Evolutionary conservation across 2,888 invertebrate species (phyloP).

Genomic region (Margaritifera margaritifera): DNA sequence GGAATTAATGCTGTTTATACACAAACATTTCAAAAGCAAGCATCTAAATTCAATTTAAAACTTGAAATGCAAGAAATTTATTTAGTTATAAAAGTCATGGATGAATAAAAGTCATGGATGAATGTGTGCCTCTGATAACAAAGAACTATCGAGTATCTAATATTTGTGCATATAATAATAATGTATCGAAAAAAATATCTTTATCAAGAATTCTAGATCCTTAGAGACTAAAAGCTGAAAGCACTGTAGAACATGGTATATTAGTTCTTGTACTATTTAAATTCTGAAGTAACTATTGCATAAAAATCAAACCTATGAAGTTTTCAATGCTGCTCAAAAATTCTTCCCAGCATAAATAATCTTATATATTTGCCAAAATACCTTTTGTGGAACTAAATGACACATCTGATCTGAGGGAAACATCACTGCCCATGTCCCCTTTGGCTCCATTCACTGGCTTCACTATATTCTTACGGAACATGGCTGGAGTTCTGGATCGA

Average conservation of each 20-base stretch:
- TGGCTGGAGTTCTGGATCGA: background rate
- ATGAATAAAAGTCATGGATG: too few species aligned
- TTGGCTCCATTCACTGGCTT: slow-evolving; percentile 19
- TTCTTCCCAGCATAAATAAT: background rate
- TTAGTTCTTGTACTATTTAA: background rate
- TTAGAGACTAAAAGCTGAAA: background rate
- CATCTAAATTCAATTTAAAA: too few species aligned
- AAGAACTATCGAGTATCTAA: too few species aligned
- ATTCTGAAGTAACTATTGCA: background rate
- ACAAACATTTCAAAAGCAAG: too few species aligned
- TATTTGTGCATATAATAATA: too few species aligned
- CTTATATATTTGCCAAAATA: background rate
- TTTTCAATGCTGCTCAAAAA: background rate
- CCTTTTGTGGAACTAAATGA: slow-evolving; percentile 28
- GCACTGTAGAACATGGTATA: background rate
- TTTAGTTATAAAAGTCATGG: too few species aligned
- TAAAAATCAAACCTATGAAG: background rate
- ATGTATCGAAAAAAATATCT: too few species aligned
- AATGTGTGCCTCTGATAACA: too few species aligned
- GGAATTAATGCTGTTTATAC: too few species aligned
- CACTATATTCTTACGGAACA: slow-evolving; percentile 32
- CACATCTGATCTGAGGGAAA: slow-evolving; percentile 43
- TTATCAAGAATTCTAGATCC: too few species aligned
- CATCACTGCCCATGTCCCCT: slow-evolving; percentile 44
- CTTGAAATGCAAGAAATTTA: too few species aligned